Evolutionary conservation across 2,113 vertebrate genomes (phyloP), one percentile per base, ranked within the genome.

Genomic region (Phoenicopterus ruber): DNA sequence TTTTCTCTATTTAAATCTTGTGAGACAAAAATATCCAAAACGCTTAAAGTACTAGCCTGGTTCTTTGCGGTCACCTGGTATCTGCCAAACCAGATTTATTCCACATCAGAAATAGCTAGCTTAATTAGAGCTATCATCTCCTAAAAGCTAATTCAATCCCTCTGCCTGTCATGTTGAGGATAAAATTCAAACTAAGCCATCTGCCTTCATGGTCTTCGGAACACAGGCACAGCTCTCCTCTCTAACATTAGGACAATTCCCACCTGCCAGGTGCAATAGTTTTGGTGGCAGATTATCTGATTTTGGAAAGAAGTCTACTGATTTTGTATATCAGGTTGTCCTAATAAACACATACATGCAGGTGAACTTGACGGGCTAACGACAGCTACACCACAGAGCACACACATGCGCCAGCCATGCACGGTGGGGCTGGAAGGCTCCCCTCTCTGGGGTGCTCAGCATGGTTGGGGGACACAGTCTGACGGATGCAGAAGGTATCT

Each of bases 401-500:
- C 9, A 25, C 18, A 13, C 7, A 17, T 0, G 2, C 11, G 15
- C 13, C 2, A 5, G 42, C 36, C 0, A 1, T 7, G 29, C 19
- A 18, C 0, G 3, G 54, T 3, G 2, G 7, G 21, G 26, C 32
- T n/a, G 20, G 25, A 49, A 54, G 42, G 18, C 7, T 77, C 47
- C 17, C 6, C 0, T 1, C 7, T 18, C 46, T 2, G 2, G 31
- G 25, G 19, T 26, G 15, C 3, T 73, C 59, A 28, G n/a, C 46
- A 12, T 0, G 0, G 14, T 2, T 57, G 20, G 24, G 10, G 10
- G 18, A 40, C 7, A 42, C 13, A 13, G 44, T 10, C 62, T 34
- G 46, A 55, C 1, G 2, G 32, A 32, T 6, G 24, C 49, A 72
- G 34, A 88, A 52, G 29, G 5, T 34, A 47, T 16, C 34, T 74